Base-by-base conservation (phyloP, 2,888 invertebrate genomes). In the Latrodectus hesperus region DNA sequence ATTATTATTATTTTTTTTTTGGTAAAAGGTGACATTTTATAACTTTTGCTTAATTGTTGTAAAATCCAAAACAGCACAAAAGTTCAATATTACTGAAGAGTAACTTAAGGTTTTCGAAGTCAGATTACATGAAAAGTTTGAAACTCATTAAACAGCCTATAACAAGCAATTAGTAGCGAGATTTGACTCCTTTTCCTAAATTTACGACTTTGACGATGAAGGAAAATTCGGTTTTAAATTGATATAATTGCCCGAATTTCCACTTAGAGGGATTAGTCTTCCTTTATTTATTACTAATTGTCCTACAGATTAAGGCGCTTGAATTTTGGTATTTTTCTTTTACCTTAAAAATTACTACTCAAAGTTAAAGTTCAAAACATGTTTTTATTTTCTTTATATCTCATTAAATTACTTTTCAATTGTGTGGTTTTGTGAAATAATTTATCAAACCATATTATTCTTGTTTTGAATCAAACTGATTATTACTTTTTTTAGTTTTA, bases 151-250 rank as follows among this genome's bases (percentile, higher is more conserved):
- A 84, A 52, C 53, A n/a, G 52, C 49, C 17, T 22, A 64, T 84
- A 84, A 84, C 84, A 72, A 84, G 84, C 84, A 84, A 84, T 84
- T 84, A 84, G 77, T 9, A 53, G 53, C n/a, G 65, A 84, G n/a
- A 84, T 73, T 84, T 51, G 16, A 60, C 49, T 14, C 65, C 71
- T 38, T 84, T 76, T 17, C 52, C 77, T 65, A 78, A 67, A 84
- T 84, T 84, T 71, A 60, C 67, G 53, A 53, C 38, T 22, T 16
- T n/a, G 17, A 71, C n/a, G 17, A 52, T 14, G 55, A 14, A 60
- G 26, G 22, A 68, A 65, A 65, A 67, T 38, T 16, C 53, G 53
- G 51, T 78, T 78, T 78, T 38, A 68, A 52, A 70, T 68, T 75
- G n/a, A 55, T 53, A 74, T 82, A 82, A 82, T 82, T 82, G 82